A percentile compares a stretch with the other conserved stretches of the same genome.
Conservation (phyloP, 1,140 invertebrate species). For the Diplogasteroides magnus region DNA sequence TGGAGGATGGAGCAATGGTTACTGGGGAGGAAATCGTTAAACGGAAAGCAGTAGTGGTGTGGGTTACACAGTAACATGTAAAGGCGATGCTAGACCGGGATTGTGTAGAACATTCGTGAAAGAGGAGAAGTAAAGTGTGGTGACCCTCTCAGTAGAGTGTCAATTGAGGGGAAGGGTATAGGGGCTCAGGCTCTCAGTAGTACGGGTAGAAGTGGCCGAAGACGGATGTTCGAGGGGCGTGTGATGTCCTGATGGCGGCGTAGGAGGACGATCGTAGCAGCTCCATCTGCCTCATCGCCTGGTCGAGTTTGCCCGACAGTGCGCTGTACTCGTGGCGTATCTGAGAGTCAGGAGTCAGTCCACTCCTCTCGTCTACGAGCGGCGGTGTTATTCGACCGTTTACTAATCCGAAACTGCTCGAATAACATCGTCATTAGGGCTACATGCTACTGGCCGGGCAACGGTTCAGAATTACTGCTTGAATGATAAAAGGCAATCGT, state of each 20-base stretch:
- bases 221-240: conserved; percentile 45
- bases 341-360: conserved; percentile 31
- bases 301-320: conserved; percentile 47
- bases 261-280: conserved; percentile 47
- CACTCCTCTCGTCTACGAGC: conserved; percentile 12
- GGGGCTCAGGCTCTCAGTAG: conserved; percentile 32
- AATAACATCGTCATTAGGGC: too few relatives aligned
- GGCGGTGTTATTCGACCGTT: too few relatives aligned
- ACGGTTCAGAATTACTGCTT: too few relatives aligned
- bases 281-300: conserved; percentile 53
- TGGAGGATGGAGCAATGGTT: too few relatives aligned
- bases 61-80: neutral
- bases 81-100: neutral
- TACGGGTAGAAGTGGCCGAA: conserved; percentile 54
- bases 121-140: neutral
- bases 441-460: too few relatives aligned
- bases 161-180: neutral
- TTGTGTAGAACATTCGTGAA: neutral
- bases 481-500: too few relatives aligned
- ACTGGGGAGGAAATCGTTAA: too few relatives aligned
- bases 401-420: too few relatives aligned
- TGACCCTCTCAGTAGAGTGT: neutral
- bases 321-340: conserved; percentile 44
- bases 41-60: neutral
- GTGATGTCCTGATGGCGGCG: conserved; percentile 38